Percentiles rank a stretch among this genome's conserved stretches.
Evolutionary conservation across 2,888 invertebrate species (phyloP).

Genomic region (Sthenelais limicola): DNA sequence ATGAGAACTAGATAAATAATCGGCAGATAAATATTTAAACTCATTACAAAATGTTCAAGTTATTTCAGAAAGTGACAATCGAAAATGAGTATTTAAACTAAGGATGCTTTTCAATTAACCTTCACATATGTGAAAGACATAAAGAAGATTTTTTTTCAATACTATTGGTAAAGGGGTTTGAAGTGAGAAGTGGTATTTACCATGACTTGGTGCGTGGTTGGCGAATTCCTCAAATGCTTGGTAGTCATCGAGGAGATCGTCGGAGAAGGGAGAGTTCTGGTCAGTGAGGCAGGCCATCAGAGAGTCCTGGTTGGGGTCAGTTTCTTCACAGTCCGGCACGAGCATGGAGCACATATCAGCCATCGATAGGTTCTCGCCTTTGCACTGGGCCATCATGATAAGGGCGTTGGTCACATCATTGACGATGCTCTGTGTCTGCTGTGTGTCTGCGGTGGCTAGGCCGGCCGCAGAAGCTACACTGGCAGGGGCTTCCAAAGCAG

Average conservation of each 20-base stretch:
- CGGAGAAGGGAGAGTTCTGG: not conserved
- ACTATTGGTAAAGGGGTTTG: too few species aligned
- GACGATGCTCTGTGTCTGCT: not conserved
- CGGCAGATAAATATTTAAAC: too few species aligned
- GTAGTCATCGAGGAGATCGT: conserved; percentile 41
- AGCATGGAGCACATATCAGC: conserved; percentile 39
- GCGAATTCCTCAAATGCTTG: conserved; percentile 43
- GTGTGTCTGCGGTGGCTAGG: conserved; percentile 1
- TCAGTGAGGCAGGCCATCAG: conserved; percentile 21
- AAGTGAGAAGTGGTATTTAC: conserved; percentile 31
- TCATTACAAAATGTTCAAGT: too few species aligned
- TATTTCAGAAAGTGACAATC: too few species aligned
- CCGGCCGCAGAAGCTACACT: not conserved
- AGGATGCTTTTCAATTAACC: too few species aligned
- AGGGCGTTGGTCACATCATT: conserved; percentile 20
- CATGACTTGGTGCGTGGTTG: conserved; percentile 45
- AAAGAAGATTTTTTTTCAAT: too few species aligned
- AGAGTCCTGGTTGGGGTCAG: not conserved
- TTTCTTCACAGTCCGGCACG: conserved; percentile 13
- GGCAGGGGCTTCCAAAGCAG: not conserved
- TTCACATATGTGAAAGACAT: too few species aligned
- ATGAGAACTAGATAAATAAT: too few species aligned
- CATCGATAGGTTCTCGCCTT: conserved; percentile 1
- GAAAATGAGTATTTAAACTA: not conserved
- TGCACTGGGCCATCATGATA: not conserved